Evolutionary conservation across 2,888 invertebrate genomes (phyloP).

Genomic region (Hydriomena furcata): DNA sequence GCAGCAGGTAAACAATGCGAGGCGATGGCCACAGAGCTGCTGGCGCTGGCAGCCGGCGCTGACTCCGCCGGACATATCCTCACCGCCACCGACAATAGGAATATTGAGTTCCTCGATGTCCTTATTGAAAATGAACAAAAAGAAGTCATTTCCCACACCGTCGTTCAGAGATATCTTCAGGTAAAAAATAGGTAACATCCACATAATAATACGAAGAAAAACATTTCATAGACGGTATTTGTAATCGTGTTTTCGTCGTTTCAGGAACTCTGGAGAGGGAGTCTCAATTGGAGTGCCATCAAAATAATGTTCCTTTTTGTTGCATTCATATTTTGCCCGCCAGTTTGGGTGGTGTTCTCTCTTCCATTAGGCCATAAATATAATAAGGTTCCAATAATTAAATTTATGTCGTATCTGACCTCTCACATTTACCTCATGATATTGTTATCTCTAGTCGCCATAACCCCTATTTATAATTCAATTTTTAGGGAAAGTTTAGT

Average conservation of each 20-base stretch:
- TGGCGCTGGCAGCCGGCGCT: slow-evolving; percentile 96
- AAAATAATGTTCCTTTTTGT: slow-evolving; percentile 96
- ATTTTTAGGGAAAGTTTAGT: slow-evolving; percentile 90
- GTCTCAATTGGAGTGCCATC: slow-evolving; percentile 97
- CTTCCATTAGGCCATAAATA: slow-evolving; percentile 97
- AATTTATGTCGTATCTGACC: slow-evolving; percentile 99
- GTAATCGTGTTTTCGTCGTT: slow-evolving; percentile 39
- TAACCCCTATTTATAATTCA: slow-evolving; percentile 92
- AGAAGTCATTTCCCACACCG: slow-evolving; percentile 98
- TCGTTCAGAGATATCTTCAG: slow-evolving; percentile 98
- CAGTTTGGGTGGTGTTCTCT: slow-evolving; percentile 97
- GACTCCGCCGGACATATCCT: slow-evolving; percentile 97
- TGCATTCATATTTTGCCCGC: slow-evolving; percentile 96
- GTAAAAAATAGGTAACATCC: slow-evolving; percentile 86
- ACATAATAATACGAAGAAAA: slow-evolving; percentile 37
- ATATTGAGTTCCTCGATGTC: slow-evolving; percentile 97
- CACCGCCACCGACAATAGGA: slow-evolving; percentile 96
- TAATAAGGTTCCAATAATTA: slow-evolving; percentile 99
- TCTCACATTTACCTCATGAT: slow-evolving; percentile 99
- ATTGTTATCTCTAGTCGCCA: slow-evolving; percentile 94
- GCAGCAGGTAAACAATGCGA: slow-evolving; percentile 98
- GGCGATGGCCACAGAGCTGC: slow-evolving; percentile 97
- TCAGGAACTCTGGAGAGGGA: slow-evolving; percentile 98
- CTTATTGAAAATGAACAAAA: slow-evolving; percentile 99
- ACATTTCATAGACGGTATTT: slow-evolving; percentile 24